These are phyloP conservation scores for Ceratina japonica DNA, from an alignment of 1,140 invertebrate genomes.

Conservation along the genomic window DNA sequence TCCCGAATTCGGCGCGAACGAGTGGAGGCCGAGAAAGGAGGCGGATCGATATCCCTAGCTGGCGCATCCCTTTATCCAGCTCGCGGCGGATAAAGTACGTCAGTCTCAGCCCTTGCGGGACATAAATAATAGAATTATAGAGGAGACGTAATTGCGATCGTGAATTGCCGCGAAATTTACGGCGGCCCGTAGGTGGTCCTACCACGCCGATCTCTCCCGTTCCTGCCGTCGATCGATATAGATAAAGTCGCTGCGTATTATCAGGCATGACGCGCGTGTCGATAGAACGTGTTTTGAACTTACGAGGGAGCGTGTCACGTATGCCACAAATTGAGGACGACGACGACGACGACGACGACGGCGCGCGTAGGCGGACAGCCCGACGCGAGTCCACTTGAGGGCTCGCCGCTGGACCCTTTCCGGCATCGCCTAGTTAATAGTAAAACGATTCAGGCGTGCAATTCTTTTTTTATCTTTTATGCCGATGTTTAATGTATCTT, in stretches of 20 bases:
- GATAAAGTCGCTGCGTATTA: slow-evolving; percentile 6
- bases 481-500: too few species aligned
- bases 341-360: too few species aligned
- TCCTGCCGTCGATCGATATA: slow-evolving; percentile 27
- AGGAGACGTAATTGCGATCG: slow-evolving; percentile 61
- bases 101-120: slow-evolving; percentile 24
- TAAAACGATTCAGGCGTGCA: too few species aligned
- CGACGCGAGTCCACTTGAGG: too few species aligned
- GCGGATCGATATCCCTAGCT: slow-evolving; percentile 57
- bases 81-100: slow-evolving; percentile 25
- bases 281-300: too few species aligned
- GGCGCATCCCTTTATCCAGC: neutral
- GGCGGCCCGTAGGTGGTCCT: slow-evolving; percentile 53
- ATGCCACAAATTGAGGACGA: too few species aligned
- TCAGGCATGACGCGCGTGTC: too few species aligned
- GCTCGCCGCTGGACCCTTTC: too few species aligned
- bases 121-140: slow-evolving; percentile 64
- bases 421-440: too few species aligned
- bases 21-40: slow-evolving; percentile 42
- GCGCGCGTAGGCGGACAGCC: too few species aligned
- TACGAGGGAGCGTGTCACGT: too few species aligned
- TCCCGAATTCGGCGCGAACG: slow-evolving; percentile 34
- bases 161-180: slow-evolving; percentile 65
- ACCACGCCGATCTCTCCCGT: neutral
- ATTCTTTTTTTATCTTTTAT: too few species aligned